Base-by-base conservation (phyloP, 2,797 vertebrate species). In the Phaenicophaeus curvirostris region DNA sequence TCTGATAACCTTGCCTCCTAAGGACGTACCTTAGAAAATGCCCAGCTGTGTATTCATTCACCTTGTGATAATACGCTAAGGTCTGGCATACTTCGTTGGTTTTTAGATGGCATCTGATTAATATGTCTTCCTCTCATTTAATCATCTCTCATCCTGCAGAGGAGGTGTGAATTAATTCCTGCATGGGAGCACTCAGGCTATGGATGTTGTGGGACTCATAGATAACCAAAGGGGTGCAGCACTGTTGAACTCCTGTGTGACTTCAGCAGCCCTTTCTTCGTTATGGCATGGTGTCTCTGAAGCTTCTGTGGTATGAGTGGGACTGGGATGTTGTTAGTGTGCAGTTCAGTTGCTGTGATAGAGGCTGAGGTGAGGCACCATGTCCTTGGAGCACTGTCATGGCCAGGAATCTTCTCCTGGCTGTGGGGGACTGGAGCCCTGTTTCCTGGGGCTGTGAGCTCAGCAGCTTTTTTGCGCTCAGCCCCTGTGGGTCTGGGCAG, bases 401-500 rank as follows among this genome's bases (percentile, higher is more conserved):
- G 59, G 76, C 35, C 82, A 57, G 89, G 78, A 92, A 89, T 25
- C 19, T 68, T 74, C 57, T 92, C 37, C 58, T 87, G 79, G 51
- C 44, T 63, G 7, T 15, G 14, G n/a, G 48, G 27, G 13, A 30
- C 83, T 77, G 78, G 55, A 81, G 48, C 53, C 50, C 59, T 3
- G 0, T 65, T 83, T 81, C 51, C 61, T 62, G 65, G 44, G 42
- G 55, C 3, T n/a, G 31, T 87, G 89, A 95, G 62, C 48, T 90
- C 93, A 91, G 69, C 62, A 72, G 74, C 59, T 85, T 78, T 69
- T 63, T n/a, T 67, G 42, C 84, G 55, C 80, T 85, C 50, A 89
- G 76, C 62, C 31, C 6, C 35, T 44, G 48, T 63, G 69, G 67
- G 16, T 61, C 83, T 86, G 86, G 72, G 68, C 81, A 80, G 75